Evolutionary conservation across 2,113 vertebrate genomes (phyloP).

Genomic region (Rallus limicola): DNA sequence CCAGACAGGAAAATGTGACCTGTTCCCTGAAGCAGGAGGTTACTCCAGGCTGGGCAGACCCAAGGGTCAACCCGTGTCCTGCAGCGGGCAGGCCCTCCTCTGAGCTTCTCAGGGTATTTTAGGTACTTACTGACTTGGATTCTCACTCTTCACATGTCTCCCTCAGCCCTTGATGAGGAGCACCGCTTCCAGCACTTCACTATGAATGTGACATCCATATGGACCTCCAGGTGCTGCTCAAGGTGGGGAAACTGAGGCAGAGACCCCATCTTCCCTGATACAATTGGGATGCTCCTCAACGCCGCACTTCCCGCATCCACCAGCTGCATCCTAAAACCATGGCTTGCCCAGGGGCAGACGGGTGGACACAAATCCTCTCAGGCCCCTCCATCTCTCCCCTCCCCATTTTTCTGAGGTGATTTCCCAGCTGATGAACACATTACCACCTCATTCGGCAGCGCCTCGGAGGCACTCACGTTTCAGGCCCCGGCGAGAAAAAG

Average conservation of each 20-base stretch:
- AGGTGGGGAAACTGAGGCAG: not conserved
- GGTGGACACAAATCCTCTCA: not conserved
- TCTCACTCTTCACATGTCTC: not conserved
- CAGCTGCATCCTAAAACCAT: not conserved
- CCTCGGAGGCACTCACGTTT: constrained; percentile 63
- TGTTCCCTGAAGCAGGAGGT: not conserved
- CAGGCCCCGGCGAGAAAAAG: constrained; percentile 59
- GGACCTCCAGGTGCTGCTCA: not conserved
- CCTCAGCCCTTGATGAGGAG: not conserved
- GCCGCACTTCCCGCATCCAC: accelerated
- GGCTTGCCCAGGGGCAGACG: not conserved
- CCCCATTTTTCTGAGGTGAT: constrained; percentile 1
- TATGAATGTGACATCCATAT: accelerated
- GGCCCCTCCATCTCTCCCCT: not conserved
- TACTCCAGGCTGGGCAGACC: not conserved
- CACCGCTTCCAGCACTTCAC: not conserved
- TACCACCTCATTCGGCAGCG: constrained; percentile 67
- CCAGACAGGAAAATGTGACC: not conserved
- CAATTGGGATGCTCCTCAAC: not conserved
- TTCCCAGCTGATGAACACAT: constrained; percentile 72
- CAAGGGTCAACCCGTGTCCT: not conserved
- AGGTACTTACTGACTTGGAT: not conserved
- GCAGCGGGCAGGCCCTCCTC: not conserved
- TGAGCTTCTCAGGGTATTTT: not conserved
- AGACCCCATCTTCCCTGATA: not conserved